phyloP scores from a whole-genome alignment of 2,113 vertebrate genomes.

The Hippocampus mohnikei region DNA sequence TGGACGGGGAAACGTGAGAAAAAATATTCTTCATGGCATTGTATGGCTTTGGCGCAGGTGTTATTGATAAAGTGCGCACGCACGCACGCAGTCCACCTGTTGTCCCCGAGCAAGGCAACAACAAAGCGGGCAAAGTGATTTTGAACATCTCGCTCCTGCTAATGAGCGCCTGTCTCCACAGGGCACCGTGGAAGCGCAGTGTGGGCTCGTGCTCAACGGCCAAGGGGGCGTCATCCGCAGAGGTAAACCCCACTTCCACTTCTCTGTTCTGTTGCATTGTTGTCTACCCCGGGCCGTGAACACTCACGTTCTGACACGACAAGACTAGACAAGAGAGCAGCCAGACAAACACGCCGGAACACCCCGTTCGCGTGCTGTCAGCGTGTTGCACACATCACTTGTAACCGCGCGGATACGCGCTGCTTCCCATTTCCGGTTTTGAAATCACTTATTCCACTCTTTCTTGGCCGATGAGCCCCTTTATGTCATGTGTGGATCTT shows the following conservation, averaged over 20 bases:
- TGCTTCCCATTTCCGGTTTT: slow-evolving; percentile 25
- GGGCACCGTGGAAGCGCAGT: slow-evolving; percentile 97
- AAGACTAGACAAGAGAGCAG: slow-evolving; percentile 45
- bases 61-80: neutral
- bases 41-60: neutral
- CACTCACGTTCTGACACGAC: slow-evolving; percentile 29
- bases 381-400: slow-evolving; percentile 35
- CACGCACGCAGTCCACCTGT: neutral
- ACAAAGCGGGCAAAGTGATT: neutral
- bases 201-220: slow-evolving; percentile 95
- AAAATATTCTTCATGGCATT: too few species aligned
- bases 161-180: slow-evolving; percentile 68
- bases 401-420: slow-evolving; percentile 11
- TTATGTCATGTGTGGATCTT: too few species aligned
- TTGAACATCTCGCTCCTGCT: slow-evolving; percentile 19
- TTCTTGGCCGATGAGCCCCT: too few species aligned
- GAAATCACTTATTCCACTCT: neutral
- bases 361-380: slow-evolving; percentile 61
- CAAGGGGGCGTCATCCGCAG: slow-evolving; percentile 98
- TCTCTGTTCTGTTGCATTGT: neutral
- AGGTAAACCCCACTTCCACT: slow-evolving; percentile 77
- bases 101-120: neutral
- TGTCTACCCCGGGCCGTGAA: slow-evolving; percentile 43
- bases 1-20: too few species aligned
- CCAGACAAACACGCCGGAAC: slow-evolving; percentile 43